Evolutionary conservation across 2,888 invertebrate genomes (phyloP), one percentile per base, ranked within the genome.

Genomic region (Drepana falcataria): DNA sequence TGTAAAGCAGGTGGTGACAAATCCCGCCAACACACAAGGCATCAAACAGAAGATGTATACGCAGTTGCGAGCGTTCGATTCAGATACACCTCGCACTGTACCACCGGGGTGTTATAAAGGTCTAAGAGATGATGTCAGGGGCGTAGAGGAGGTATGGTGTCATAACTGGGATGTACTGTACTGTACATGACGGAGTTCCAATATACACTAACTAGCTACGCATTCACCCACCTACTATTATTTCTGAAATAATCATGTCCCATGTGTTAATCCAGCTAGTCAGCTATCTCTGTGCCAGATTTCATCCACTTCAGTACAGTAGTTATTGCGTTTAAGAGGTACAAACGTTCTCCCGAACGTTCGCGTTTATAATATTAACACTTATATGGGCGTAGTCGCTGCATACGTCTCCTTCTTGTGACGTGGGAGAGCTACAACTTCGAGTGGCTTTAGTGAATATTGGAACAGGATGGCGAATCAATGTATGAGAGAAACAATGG

Each of bases 41-140:
- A 87, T 83, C 88, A 88, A 90, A 90, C 91, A 90, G 75, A 90
- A 87, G 91, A 90, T 87, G 76, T 66, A 73, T 61, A 69, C 69
- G 77, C 88, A 90, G 90, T 77, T 73, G 86, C 88, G 90, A 90
- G 87, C 78, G 80, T 67, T 64, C 81, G 77, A 81, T 58, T 69
- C 55, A 76, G 75, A 79, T 78, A 70, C 66, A 73, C 68, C 88
- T 88, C 90, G 87, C 86, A 84, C 88, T 90, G 90, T 85, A 74
- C 64, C 66, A 74, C 88, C 87, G 90, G 91, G 91, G 89, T 89
- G 91, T 84, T 84, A 66, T 56, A 57, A 77, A 80, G 88, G 88
- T 86, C 86, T 77, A 81, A 89, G 87, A 87, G 82, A 73, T 66
- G 71, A 47, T 81, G 87, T 88, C 91, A 91, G 91, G 89, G 81